A percentile compares a stretch with the other conserved stretches of the same genome.
Conservation (phyloP, 2,113 vertebrate species). For the Pelmatolapia mariae region DNA sequence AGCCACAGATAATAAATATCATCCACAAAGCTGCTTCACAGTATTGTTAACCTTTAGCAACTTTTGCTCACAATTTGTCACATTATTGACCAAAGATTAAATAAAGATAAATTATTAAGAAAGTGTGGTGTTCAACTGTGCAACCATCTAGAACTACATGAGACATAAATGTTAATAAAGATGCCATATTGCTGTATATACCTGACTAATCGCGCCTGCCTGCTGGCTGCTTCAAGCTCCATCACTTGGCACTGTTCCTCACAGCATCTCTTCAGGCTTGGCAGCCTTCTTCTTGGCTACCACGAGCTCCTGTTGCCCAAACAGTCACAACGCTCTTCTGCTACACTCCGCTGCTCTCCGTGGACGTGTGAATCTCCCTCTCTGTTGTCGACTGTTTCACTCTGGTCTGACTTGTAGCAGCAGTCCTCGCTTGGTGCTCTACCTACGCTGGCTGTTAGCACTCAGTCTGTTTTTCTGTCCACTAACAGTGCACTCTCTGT, state of each 20-base stretch:
- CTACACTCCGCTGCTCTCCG: not conserved
- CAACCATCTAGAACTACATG: not conserved
- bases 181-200: slow-evolving; percentile 41
- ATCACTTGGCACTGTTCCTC: slow-evolving; percentile 53
- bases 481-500: slow-evolving; percentile 58
- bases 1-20: not conserved
- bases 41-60: not conserved
- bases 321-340: not conserved
- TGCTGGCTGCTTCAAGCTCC: slow-evolving; percentile 41
- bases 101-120: not conserved
- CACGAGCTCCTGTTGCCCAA: slow-evolving; percentile 24
- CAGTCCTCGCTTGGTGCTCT: slow-evolving; percentile 17
- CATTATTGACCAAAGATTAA: not conserved
- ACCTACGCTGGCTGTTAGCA: slow-evolving; percentile 42
- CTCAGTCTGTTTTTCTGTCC: slow-evolving; percentile 21
- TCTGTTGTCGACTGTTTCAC: not conserved
- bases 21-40: not conserved
- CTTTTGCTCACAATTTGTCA: not conserved
- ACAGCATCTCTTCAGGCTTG: slow-evolving; percentile 43
- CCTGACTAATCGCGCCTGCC: slow-evolving; percentile 50
- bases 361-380: not conserved
- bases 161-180: not conserved
- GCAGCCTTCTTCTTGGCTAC: slow-evolving; percentile 19
- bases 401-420: not conserved
- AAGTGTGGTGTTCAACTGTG: not conserved